Conservation (phyloP, 2,797 vertebrate species). For the Benthosema pterotum region DNA sequence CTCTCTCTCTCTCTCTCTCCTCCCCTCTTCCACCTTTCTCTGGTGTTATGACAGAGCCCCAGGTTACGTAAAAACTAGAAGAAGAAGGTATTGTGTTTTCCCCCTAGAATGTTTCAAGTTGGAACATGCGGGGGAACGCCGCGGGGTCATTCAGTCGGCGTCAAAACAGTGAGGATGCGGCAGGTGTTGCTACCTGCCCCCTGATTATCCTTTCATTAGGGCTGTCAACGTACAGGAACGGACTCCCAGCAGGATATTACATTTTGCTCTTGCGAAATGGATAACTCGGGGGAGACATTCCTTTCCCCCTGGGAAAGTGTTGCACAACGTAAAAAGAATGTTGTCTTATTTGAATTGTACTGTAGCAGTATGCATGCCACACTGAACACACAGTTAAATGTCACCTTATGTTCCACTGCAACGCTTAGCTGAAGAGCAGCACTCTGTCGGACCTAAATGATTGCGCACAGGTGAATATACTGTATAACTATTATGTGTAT, state of each 20-base stretch:
- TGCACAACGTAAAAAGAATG: constrained; percentile 12
- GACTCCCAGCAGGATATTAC: constrained; percentile 5
- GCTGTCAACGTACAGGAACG: constrained; percentile 32
- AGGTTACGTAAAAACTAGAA: constrained; percentile 26
- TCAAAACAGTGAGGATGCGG: constrained; percentile 23
- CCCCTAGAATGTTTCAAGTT: constrained; percentile 42
- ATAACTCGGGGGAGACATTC: constrained; percentile 7
- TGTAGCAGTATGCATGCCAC: constrained; percentile 1
- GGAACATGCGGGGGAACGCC: constrained; percentile 48
- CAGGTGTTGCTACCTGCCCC: constrained; percentile 21
- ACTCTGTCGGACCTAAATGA: no score
- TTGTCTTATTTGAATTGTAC: no score
- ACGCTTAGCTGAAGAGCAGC: background rate
- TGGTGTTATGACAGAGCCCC: background rate
- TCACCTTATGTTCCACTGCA: background rate
- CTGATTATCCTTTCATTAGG: constrained; percentile 43
- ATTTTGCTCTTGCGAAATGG: constrained; percentile 14
- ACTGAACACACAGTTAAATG: constrained; percentile 1
- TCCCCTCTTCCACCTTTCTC: background rate
- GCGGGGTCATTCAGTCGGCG: constrained; percentile 18
- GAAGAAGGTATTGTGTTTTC: constrained; percentile 17
- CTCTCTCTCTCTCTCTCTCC: no score
- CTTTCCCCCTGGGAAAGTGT: constrained; percentile 10
- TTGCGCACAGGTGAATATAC: no score
- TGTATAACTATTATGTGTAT: no score